phyloP scores from a whole-genome alignment of 2,797 vertebrate genomes.

The Microchirus variegatus region DNA sequence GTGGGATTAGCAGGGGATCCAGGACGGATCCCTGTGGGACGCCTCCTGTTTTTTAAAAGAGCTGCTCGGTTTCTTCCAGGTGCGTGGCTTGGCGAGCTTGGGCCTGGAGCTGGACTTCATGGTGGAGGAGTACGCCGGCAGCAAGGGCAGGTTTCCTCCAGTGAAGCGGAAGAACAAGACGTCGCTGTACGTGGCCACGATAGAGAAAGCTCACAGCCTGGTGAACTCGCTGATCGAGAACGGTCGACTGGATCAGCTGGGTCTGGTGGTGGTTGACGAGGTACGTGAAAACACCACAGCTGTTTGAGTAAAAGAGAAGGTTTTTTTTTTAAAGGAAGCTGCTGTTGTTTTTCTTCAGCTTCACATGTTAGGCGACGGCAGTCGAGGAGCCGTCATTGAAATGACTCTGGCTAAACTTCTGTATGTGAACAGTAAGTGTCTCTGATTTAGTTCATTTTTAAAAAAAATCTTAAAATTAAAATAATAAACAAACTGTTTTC shows the following conservation, averaged over 20 bases:
- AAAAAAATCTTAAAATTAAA: neutral
- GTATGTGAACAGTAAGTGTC: constrained; percentile 86
- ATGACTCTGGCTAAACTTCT: constrained; percentile 93
- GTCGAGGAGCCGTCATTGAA: constrained; percentile 90
- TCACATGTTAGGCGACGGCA: constrained; percentile 96
- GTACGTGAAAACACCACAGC: constrained; percentile 59
- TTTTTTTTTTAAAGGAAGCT: neutral
- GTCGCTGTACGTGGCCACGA: constrained; percentile 91
- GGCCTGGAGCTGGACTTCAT: constrained; percentile 94
- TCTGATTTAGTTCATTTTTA: neutral
- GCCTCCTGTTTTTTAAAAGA: neutral
- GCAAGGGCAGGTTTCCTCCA: constrained; percentile 94
- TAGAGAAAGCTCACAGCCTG: constrained; percentile 93
- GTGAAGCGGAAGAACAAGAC: constrained; percentile 85
- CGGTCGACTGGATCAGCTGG: constrained; percentile 80
- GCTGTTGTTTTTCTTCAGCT: constrained; percentile 78
- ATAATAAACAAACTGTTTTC: accelerated
- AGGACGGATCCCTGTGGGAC: constrained; percentile 1
- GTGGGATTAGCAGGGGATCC: neutral
- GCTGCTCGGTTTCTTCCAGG: constrained; percentile 68
- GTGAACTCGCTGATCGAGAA: constrained; percentile 94
- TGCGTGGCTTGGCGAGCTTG: constrained; percentile 88
- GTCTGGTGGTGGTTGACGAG: constrained; percentile 96
- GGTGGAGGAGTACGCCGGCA: constrained; percentile 97
- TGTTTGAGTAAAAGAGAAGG: no score